Percentiles rank a stretch among this genome's conserved stretches.
phyloP scores from a whole-genome alignment of 2,113 vertebrate genomes.

The Pipra filicauda region DNA sequence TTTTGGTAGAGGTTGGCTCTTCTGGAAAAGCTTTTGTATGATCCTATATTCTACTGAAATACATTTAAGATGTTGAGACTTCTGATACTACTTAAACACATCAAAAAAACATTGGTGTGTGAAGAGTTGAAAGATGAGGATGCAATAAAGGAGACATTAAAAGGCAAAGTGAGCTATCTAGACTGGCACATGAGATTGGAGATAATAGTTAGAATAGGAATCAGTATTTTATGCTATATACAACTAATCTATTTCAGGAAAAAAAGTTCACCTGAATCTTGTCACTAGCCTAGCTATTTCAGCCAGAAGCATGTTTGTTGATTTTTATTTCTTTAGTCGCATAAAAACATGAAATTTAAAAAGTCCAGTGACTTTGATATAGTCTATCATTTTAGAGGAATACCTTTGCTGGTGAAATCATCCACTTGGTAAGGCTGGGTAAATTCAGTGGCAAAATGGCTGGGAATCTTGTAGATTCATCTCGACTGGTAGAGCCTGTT shows the following conservation, averaged over 20 bases:
- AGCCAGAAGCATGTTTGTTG: neutral
- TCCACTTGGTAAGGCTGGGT: neutral
- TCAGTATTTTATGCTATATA: neutral
- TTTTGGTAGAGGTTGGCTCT: neutral
- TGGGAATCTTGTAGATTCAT: neutral
- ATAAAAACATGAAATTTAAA: neutral
- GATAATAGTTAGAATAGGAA: neutral
- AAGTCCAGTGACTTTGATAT: neutral
- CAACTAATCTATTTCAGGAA: neutral
- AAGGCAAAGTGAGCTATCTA: neutral
- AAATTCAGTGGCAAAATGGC: neutral
- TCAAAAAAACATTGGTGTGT: neutral
- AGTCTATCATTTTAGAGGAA: neutral
- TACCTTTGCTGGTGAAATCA: neutral
- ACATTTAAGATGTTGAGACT: neutral
- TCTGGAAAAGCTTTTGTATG: neutral
- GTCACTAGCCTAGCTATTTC: neutral
- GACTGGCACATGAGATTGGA: neutral
- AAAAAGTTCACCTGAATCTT: neutral
- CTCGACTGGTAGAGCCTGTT: fast-evolving
- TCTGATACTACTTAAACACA: neutral
- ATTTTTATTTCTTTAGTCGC: neutral
- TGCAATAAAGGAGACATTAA: neutral
- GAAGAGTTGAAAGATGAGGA: neutral
- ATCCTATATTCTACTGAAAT: neutral